phyloP scores from a whole-genome alignment of 2,797 vertebrate species.

The Neosilurus mollespiculum region DNA sequence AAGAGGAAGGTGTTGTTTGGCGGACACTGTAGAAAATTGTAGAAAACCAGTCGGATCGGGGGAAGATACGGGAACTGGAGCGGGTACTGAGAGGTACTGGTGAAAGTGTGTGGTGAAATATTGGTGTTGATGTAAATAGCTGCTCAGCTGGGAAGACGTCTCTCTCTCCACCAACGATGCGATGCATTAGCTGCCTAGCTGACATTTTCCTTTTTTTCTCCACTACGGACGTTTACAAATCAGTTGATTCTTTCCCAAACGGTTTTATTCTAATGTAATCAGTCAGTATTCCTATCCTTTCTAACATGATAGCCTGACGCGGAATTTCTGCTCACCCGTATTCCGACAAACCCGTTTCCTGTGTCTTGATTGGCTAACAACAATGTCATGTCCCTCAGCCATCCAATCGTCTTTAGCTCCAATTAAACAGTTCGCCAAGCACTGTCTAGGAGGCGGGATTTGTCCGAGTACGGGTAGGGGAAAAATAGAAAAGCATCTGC shows the following conservation, averaged over 20 bases:
- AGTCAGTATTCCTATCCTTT: neutral
- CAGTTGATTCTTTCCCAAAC: neutral
- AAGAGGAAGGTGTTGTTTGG: conserved; percentile 35
- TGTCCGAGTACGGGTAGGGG: neutral
- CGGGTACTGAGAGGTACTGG: conserved; percentile 24
- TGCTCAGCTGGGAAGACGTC: neutral
- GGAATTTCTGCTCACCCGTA: conserved; percentile 1
- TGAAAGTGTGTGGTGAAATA: neutral
- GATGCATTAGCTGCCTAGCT: conserved; percentile 12
- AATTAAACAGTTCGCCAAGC: neutral
- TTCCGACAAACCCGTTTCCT: neutral
- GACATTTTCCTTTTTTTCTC: neutral
- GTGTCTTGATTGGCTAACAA: neutral
- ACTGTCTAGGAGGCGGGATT: neutral
- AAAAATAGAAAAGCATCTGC: neutral
- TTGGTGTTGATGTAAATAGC: neutral
- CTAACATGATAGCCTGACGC: neutral
- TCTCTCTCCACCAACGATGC: neutral
- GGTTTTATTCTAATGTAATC: neutral
- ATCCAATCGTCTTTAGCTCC: neutral
- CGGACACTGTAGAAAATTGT: neutral
- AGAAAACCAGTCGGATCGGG: neutral
- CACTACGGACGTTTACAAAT: neutral
- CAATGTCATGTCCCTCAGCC: neutral
- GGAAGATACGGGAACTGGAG: neutral